Conservation (phyloP, 1,140 invertebrate genomes). For the Bombyx mori region DNA sequence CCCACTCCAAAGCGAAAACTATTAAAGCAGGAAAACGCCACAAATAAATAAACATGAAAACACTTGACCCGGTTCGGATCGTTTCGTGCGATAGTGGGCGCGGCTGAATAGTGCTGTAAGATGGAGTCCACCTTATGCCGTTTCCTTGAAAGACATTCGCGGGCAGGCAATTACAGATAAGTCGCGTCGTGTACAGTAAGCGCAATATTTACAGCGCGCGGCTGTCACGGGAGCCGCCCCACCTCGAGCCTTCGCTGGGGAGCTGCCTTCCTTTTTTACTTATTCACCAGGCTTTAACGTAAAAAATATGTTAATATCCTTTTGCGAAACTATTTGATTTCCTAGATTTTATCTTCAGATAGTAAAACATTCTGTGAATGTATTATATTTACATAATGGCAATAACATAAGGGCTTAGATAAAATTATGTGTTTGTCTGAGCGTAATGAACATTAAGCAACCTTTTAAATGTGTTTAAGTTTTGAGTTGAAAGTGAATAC, state of each 20-base stretch:
- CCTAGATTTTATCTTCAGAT: too few species aligned
- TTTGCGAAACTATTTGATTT: too few species aligned
- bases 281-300: slow-evolving; percentile 6
- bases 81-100: slow-evolving; percentile 33
- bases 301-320: slow-evolving; percentile 9
- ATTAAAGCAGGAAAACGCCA: slow-evolving; percentile 8
- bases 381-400: too few species aligned
- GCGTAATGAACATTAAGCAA: too few species aligned
- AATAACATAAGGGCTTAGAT: too few species aligned
- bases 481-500: too few species aligned
- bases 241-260: background rate
- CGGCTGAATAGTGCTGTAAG: slow-evolving; percentile 51
- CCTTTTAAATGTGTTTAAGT: too few species aligned
- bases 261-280: background rate
- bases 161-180: slow-evolving; percentile 68
- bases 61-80: slow-evolving; percentile 56
- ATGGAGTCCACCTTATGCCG: slow-evolving; percentile 51
- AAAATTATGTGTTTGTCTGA: too few species aligned
- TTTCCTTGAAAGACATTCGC: slow-evolving; percentile 65
- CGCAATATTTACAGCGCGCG: slow-evolving; percentile 55
- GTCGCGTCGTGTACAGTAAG: slow-evolving; percentile 48
- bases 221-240: slow-evolving; percentile 10
- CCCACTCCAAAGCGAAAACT: too few species aligned
- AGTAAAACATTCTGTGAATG: too few species aligned
- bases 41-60: slow-evolving; percentile 34